Conservation (phyloP, 2,797 vertebrate genomes). For the Mareca penelope region DNA sequence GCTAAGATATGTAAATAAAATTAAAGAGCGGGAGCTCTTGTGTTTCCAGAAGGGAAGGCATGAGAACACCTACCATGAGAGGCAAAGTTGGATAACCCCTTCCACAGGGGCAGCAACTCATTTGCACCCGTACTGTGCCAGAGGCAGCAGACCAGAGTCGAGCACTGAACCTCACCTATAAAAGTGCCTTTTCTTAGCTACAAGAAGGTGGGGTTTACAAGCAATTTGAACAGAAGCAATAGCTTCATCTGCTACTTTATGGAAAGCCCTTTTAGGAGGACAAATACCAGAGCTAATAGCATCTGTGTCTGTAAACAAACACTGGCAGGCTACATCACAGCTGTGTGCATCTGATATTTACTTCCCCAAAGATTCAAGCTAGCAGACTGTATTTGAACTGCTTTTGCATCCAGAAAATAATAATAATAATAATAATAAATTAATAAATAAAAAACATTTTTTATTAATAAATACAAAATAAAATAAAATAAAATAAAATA, state of each 20-base stretch:
- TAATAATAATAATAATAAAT: background rate
- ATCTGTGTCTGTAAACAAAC: background rate
- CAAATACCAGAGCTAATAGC: background rate
- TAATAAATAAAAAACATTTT: background rate
- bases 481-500: no score
- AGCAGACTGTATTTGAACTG: background rate
- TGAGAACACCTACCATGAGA: background rate
- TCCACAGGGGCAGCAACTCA: background rate
- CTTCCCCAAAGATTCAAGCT: background rate
- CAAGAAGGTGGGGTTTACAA: background rate
- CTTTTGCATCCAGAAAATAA: background rate
- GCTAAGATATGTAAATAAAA: background rate
- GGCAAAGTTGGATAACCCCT: background rate
- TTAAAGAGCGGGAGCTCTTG: background rate
- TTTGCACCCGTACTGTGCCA: background rate
- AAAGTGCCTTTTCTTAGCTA: background rate
- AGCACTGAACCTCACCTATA: fast-evolving
- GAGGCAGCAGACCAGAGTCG: background rate
- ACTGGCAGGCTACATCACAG: background rate
- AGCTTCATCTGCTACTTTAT: background rate
- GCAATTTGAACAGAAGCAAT: background rate
- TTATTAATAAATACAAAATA: background rate
- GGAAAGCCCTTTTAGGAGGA: background rate
- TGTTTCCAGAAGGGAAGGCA: background rate
- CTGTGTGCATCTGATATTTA: background rate